phyloP scores from a whole-genome alignment of 2,797 vertebrate species.

The Pantherophis alleghaniensis region DNA sequence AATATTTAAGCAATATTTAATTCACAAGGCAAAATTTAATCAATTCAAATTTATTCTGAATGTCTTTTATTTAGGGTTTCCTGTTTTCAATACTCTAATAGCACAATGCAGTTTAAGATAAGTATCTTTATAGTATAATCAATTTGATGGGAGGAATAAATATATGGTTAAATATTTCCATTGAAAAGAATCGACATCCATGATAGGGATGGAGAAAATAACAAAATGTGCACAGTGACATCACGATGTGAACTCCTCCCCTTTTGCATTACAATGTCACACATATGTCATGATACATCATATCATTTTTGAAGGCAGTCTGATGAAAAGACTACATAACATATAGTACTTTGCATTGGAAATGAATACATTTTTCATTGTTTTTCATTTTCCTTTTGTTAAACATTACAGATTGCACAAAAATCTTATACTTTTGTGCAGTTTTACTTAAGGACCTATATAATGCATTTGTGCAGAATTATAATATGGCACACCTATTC shows the following conservation, averaged over 20 bases:
- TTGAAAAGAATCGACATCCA: not conserved
- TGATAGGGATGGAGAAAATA: not conserved
- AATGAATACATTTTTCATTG: not conserved
- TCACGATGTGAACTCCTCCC: not conserved
- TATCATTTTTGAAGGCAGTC: not conserved
- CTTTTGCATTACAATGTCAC: not conserved
- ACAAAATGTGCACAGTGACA: not conserved
- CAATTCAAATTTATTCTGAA: not conserved
- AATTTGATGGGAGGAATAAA: not conserved
- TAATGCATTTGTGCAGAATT: not conserved
- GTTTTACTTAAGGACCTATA: not conserved
- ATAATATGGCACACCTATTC: not conserved
- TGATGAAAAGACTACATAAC: not conserved
- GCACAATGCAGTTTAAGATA: not conserved
- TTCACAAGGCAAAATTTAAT: not conserved
- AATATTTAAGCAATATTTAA: not conserved
- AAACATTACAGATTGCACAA: not conserved
- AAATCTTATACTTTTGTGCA: not conserved
- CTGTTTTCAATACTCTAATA: not conserved
- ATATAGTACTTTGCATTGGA: not conserved
- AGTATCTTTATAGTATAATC: not conserved
- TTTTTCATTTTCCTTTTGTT: not conserved
- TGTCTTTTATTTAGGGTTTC: not conserved
- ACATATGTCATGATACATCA: not conserved
- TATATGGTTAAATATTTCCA: not conserved